Conservation (phyloP, 2,888 invertebrate species). For the Electrophaes corylata region DNA sequence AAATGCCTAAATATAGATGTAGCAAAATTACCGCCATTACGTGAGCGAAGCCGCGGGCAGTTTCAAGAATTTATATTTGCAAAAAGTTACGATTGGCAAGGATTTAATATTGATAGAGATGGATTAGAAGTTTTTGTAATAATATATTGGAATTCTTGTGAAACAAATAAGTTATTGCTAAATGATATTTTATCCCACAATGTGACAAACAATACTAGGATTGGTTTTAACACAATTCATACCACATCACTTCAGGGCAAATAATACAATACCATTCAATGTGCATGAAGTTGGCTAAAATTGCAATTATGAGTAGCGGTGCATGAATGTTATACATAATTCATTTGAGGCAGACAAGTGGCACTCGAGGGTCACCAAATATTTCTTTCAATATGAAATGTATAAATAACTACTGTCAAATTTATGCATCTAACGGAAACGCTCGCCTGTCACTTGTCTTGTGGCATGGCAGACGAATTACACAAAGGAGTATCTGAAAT, state of each 20-base stretch:
- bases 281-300: too few species aligned
- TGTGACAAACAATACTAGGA: too few species aligned
- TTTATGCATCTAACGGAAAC: not conserved
- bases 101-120: too few species aligned
- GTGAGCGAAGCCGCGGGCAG: too few species aligned
- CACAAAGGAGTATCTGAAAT: slow-evolving; percentile 16
- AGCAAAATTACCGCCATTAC: too few species aligned
- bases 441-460: slow-evolving; percentile 3
- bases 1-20: too few species aligned
- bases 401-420: not conserved
- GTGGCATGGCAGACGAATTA: not conserved
- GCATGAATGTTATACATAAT: not conserved
- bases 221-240: not conserved
- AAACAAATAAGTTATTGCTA: too few species aligned
- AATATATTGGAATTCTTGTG: too few species aligned
- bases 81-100: too few species aligned
- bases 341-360: not conserved
- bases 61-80: too few species aligned
- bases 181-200: too few species aligned
- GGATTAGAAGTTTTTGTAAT: too few species aligned
- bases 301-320: not conserved
- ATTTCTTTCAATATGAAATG: not conserved
- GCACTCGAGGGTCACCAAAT: not conserved
- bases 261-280: not conserved
- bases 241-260: not conserved